Conservation (phyloP, 2,888 invertebrate genomes). For the Brassicogethes aeneus region DNA sequence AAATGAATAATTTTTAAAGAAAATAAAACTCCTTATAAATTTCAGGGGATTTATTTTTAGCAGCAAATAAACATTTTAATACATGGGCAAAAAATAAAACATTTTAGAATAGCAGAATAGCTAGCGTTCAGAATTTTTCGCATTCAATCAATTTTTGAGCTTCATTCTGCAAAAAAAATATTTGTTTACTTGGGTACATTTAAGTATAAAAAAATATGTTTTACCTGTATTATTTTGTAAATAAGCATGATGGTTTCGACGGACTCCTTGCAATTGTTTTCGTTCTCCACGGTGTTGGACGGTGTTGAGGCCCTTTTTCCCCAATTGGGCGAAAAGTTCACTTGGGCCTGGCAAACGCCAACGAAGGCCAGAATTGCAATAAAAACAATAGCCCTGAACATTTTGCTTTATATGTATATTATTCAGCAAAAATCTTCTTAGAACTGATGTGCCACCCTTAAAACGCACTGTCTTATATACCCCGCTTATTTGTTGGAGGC, state of each 20-base stretch:
- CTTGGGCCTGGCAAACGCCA: constrained; percentile 30
- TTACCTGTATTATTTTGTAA: constrained; percentile 53
- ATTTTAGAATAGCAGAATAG: constrained; percentile 3
- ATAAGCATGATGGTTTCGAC: constrained; percentile 48
- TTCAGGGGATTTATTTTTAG: constrained; percentile 9
- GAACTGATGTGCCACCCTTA: constrained; percentile 16
- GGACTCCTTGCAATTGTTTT: constrained; percentile 43
- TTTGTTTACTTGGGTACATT: constrained; percentile 2
- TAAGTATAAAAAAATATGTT: too few relatives aligned
- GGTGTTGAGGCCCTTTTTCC: constrained; percentile 30
- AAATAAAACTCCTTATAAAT: constrained; percentile 1
- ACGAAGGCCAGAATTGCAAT: constrained; percentile 22
- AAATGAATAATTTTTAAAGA: not conserved
- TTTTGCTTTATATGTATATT: constrained; percentile 7
- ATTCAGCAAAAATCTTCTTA: constrained; percentile 8
- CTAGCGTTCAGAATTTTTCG: constrained; percentile 31
- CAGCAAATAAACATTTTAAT: constrained; percentile 13
- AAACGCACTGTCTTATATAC: constrained; percentile 21
- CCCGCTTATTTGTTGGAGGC: constrained; percentile 9
- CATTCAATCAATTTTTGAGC: constrained; percentile 36
- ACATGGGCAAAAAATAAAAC: constrained; percentile 15
- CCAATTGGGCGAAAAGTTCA: constrained; percentile 39
- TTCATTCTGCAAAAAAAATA: constrained; percentile 33
- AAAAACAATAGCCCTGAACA: constrained; percentile 18
- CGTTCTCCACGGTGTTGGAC: constrained; percentile 24